phyloP scores from a whole-genome alignment of 2,888 invertebrate genomes.

The Conops quadrifasciatus region DNA sequence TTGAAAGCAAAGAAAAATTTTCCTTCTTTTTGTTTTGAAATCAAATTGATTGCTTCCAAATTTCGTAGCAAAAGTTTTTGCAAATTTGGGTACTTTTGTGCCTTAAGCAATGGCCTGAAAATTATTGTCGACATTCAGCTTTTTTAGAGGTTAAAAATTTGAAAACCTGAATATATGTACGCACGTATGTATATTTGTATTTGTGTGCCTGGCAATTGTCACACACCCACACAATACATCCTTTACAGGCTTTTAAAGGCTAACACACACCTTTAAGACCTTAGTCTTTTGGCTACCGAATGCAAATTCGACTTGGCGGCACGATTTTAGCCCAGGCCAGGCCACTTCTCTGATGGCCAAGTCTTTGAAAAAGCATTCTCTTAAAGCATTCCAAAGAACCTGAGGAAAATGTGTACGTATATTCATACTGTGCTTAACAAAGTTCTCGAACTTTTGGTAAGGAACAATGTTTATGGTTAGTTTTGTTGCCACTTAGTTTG shows the following conservation, averaged over 20 bases:
- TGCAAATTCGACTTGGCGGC: neutral
- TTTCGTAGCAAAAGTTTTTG: conserved; percentile 1
- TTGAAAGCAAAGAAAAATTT: neutral
- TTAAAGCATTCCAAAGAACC: neutral
- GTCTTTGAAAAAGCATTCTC: no score
- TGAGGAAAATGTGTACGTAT: neutral
- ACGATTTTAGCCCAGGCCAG: no score
- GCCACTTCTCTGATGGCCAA: no score
- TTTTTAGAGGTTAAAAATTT: conserved; percentile 17
- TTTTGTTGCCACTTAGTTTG: no score
- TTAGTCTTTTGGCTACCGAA: neutral
- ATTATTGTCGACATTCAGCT: neutral
- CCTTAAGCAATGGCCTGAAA: neutral
- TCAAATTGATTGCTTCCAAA: conserved; percentile 15
- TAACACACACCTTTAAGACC: neutral
- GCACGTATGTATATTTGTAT: neutral
- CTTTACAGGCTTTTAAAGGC: no score
- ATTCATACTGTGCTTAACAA: no score
- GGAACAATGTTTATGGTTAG: no score
- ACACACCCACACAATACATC: no score
- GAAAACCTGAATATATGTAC: neutral
- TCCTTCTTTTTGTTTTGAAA: neutral
- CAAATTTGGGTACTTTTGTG: neutral
- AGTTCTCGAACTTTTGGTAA: no score
- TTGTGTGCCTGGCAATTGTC: neutral